These are phyloP conservation scores for Lontra canadensis DNA, from an alignment of 2,113 vertebrate species.

Conservation along the genomic window DNA sequence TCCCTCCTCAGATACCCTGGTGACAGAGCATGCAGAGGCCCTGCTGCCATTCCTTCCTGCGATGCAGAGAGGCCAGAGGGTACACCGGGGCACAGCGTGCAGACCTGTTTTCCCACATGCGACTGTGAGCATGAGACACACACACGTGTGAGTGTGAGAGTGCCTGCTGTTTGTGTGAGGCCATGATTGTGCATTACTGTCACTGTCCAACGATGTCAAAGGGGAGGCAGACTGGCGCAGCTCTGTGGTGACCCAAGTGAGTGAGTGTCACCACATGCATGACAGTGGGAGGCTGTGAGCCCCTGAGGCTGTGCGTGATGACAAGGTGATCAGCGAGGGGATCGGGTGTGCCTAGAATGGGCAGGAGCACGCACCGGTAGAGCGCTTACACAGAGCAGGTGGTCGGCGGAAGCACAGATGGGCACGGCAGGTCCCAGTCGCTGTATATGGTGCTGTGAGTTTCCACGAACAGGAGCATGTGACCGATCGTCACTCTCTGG, in stretches of 20 bases:
- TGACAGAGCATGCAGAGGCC: background rate
- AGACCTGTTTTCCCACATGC: background rate
- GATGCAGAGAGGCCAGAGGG: background rate
- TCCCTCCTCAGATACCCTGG: background rate
- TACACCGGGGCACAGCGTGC: background rate
- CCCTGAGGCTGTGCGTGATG: background rate
- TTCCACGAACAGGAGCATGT: no score
- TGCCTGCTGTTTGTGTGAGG: background rate
- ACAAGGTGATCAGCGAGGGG: background rate
- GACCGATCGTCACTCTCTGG: background rate
- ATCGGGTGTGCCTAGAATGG: background rate
- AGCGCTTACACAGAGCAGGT: background rate
- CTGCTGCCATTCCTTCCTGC: background rate
- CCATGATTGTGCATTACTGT: background rate
- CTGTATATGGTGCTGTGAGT: background rate
- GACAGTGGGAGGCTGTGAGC: background rate
- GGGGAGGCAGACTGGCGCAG: accelerated
- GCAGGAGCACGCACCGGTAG: background rate
- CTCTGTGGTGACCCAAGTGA: background rate
- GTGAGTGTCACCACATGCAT: background rate
- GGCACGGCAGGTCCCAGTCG: background rate
- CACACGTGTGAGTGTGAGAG: background rate
- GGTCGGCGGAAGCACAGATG: background rate
- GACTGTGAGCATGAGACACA: background rate
- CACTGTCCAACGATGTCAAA: background rate